Percentiles rank a stretch among this genome's conserved stretches.
Evolutionary conservation across 2,888 invertebrate species (phyloP).

Genomic region (Melinaea marsaeus): DNA sequence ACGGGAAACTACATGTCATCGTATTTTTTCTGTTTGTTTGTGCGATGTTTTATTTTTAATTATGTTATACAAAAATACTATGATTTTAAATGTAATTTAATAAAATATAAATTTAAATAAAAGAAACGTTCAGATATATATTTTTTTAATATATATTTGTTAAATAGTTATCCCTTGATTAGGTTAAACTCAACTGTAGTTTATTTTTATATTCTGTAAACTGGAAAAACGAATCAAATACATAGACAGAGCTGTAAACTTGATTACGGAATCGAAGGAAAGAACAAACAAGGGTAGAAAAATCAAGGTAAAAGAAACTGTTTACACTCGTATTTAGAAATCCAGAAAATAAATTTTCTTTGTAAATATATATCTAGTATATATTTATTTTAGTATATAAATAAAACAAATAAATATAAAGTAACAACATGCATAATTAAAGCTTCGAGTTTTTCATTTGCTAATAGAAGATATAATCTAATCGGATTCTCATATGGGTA

Average conservation of each 20-base stretch:
- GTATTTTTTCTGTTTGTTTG: no score
- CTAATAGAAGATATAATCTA: not conserved
- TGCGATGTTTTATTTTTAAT: no score
- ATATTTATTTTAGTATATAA: not conserved
- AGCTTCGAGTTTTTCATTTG: not conserved
- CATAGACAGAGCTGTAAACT: constrained; percentile 57
- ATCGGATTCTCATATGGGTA: constrained; percentile 2
- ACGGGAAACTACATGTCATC: not conserved
- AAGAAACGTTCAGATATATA: no score
- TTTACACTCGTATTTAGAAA: constrained; percentile 55
- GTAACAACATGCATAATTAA: not conserved
- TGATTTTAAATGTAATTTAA: no score
- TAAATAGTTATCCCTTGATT: not conserved
- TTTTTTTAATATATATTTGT: not conserved
- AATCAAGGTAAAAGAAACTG: constrained; percentile 57
- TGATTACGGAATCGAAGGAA: constrained; percentile 64
- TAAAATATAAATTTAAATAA: no score
- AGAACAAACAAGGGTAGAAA: constrained; percentile 63
- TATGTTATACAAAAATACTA: no score
- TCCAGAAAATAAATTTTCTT: constrained; percentile 47
- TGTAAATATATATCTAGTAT: constrained; percentile 1
- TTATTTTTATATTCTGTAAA: constrained; percentile 41
- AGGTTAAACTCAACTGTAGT: constrained; percentile 9
- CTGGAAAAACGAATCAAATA: constrained; percentile 44
- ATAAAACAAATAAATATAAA: not conserved